These are phyloP conservation scores for Casuarius casuarius DNA, from an alignment of 2,113 vertebrate species.

Conservation along the genomic window DNA sequence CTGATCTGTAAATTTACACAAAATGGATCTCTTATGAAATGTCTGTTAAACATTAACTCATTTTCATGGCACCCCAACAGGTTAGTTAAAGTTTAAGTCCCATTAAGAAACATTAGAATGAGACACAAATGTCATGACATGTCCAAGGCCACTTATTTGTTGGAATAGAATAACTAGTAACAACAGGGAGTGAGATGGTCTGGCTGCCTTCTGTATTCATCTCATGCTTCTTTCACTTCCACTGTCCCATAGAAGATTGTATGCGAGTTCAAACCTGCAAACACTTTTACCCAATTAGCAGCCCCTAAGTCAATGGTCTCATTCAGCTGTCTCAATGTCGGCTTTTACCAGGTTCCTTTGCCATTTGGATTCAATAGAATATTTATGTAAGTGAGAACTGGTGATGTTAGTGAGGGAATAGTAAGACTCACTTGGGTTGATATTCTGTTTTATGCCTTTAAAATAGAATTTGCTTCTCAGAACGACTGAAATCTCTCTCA, in stretches of 20 bases:
- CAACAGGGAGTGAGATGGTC: not conserved
- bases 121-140: not conserved
- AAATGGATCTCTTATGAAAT: not conserved
- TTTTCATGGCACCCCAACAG: not conserved
- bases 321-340: not conserved
- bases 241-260: not conserved
- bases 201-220: not conserved
- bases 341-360: conserved; percentile 27
- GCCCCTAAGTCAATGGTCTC: conserved; percentile 8
- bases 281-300: conserved; percentile 38
- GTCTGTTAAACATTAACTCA: conserved; percentile 30
- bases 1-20: not conserved
- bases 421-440: not conserved
- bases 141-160: not conserved
- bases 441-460: not conserved
- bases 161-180: not conserved
- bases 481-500: not conserved
- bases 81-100: conserved; percentile 40
- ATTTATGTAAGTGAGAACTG: not conserved
- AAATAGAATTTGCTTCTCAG: not conserved
- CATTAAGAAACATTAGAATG: not conserved
- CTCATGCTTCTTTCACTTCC: not conserved
- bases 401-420: not conserved
- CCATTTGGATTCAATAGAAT: conserved; percentile 19
- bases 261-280: conserved; percentile 4